Evolutionary conservation across 2,113 vertebrate species (phyloP), one percentile per base, ranked within the genome.

Genomic region (Syngnathus floridae): DNA sequence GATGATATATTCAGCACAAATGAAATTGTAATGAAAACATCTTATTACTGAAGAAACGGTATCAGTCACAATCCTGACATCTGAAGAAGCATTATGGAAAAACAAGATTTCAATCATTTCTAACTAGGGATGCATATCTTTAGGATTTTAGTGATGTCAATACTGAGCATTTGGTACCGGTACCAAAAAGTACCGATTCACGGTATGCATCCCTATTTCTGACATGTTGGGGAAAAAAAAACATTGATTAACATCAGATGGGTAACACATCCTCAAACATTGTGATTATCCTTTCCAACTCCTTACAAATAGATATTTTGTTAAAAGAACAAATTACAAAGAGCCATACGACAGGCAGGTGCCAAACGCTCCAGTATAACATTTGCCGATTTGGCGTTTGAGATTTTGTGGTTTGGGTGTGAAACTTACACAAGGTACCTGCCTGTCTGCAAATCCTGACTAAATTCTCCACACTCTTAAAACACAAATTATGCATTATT

Each of bases 221-320:
- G 26, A 31, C 26, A 31, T 31, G 26, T 31, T 31, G 26, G 26
- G 26, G 2, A 3, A 31, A 31, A 31, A 31, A 31, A 31, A 31
- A 31, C 26, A 31, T 31, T 64, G 43, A 64, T 65, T 43, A 61
- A 11, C 48, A 62, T 37, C 57, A 59, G 57, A 40, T 40, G 36
- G 17, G 10, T 59, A 31, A n/a, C 36, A 36, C 62, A 37, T 2
- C 17, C 5, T 56, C 13, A 19, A 4, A 31, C n/a, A n/a, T 40
- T 26, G 14, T 54, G 13, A 37, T 10, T 51, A 38, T 11, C 2
- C 19, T 70, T 59, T 59, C 19, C 10, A 21, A 35, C n/a, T 22
- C 13, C 16, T 41, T 35, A 12, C 16, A 21, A 7, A 35, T 31
- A 10, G 19, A 12, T 45, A 7, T 41, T 10, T 22, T 1, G 55